These are phyloP conservation scores for Barnardius zonarius DNA, from an alignment of 2,113 vertebrate genomes.

Conservation along the genomic window DNA sequence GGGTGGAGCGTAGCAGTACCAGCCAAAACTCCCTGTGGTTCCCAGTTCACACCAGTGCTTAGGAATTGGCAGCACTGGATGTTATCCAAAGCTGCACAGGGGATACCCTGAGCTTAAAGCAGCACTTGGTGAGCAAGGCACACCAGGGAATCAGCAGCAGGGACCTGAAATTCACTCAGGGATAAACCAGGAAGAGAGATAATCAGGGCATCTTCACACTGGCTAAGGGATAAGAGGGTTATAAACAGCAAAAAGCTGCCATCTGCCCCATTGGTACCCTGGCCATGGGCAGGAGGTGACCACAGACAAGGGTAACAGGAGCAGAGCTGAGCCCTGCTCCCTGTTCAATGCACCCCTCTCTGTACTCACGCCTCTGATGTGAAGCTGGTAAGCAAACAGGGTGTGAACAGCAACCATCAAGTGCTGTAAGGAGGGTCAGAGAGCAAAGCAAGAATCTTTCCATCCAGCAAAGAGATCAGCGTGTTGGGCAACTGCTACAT, in stretches of 20 bases:
- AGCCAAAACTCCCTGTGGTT: neutral
- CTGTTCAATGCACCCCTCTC: accelerated
- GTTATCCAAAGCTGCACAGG: neutral
- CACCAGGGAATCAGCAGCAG: neutral
- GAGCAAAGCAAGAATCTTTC: neutral
- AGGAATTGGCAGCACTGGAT: neutral
- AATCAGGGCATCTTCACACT: neutral
- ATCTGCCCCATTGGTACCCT: neutral
- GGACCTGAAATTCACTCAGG: neutral
- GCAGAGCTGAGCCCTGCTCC: neutral
- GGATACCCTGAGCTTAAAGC: neutral
- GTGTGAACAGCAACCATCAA: neutral
- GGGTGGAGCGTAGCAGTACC: neutral
- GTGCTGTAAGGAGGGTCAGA: neutral
- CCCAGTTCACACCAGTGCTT: constrained; percentile 34
- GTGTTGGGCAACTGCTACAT: accelerated
- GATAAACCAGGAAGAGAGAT: neutral
- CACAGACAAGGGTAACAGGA: neutral
- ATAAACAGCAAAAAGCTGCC: neutral
- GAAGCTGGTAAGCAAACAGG: neutral
- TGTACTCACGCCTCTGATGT: neutral
- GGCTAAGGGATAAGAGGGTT: neutral
- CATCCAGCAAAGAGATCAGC: neutral
- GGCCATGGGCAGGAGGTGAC: accelerated
- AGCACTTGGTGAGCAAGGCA: accelerated